Percentiles rank a stretch among this genome's conserved stretches.
phyloP scores from a whole-genome alignment of 1,140 invertebrate species.

The Scylla paramamosain region DNA sequence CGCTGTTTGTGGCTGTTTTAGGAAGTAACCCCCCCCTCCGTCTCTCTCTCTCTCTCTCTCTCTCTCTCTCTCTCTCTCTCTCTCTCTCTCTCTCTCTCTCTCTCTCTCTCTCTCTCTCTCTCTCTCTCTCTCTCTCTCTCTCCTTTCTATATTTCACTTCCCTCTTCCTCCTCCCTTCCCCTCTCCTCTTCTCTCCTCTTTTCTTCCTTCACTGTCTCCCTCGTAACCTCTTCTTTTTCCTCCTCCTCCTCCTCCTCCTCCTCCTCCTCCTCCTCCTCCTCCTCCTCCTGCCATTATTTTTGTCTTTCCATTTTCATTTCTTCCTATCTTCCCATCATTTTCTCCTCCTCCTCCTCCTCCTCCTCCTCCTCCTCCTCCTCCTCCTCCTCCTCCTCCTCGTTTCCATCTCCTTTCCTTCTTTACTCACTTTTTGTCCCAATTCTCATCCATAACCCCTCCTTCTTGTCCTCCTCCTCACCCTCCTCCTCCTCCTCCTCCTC shows the following conservation, averaged over 20 bases:
- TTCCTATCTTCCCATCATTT: too few species aligned
- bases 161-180: not conserved
- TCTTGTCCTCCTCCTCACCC: not conserved
- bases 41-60: not conserved
- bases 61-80: not conserved
- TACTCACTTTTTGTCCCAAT: too few species aligned
- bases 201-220: not conserved
- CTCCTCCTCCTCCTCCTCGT: too few species aligned
- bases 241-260: not conserved
- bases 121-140: not conserved
- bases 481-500: too few species aligned
- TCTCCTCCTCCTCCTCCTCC: not conserved
- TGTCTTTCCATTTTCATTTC: too few species aligned
- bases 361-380: not conserved
- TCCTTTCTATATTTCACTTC: not conserved
- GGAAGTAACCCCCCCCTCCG: not conserved
- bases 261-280: not conserved
- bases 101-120: not conserved
- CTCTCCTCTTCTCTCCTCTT: not conserved
- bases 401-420: too few species aligned
- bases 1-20: too few species aligned
- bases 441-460: not conserved
- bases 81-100: not conserved
- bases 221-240: not conserved
- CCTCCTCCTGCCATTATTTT: not conserved